These are phyloP conservation scores for Lanius collurio DNA, from an alignment of 2,113 vertebrate genomes.

Conservation along the genomic window DNA sequence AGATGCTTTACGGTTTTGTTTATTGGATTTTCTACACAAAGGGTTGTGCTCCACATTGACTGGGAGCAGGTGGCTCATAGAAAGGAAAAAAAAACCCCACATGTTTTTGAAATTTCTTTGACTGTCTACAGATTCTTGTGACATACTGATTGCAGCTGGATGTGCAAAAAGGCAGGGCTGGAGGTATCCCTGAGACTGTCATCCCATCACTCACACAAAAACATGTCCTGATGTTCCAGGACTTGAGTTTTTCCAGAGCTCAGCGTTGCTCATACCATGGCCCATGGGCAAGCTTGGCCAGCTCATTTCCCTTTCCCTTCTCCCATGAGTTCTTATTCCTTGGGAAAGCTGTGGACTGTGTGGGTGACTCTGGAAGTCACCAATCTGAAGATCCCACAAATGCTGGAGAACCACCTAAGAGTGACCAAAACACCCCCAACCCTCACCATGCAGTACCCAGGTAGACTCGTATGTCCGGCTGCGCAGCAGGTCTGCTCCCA, in stretches of 20 bases:
- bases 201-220: not conserved
- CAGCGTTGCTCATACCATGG: fast-evolving
- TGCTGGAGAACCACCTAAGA: not conserved
- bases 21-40: slow-evolving; percentile 38
- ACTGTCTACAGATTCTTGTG: not conserved
- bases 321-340: not conserved
- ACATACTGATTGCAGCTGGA: slow-evolving; percentile 4
- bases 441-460: not conserved
- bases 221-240: not conserved
- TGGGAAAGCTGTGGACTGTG: not conserved
- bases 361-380: not conserved
- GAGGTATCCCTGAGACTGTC: not conserved
- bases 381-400: not conserved
- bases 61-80: slow-evolving; percentile 31
- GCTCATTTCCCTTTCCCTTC: not conserved
- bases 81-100: not conserved
- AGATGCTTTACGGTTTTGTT: slow-evolving; percentile 50
- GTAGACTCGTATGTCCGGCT: fast-evolving
- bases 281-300: fast-evolving
- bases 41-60: not conserved
- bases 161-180: not conserved
- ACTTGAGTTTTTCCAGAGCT: not conserved
- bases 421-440: not conserved
- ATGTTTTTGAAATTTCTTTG: not conserved
- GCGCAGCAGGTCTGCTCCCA: not conserved